Evolutionary conservation across 2,888 invertebrate genomes (phyloP).

Genomic region (Herminia tarsipennalis): DNA sequence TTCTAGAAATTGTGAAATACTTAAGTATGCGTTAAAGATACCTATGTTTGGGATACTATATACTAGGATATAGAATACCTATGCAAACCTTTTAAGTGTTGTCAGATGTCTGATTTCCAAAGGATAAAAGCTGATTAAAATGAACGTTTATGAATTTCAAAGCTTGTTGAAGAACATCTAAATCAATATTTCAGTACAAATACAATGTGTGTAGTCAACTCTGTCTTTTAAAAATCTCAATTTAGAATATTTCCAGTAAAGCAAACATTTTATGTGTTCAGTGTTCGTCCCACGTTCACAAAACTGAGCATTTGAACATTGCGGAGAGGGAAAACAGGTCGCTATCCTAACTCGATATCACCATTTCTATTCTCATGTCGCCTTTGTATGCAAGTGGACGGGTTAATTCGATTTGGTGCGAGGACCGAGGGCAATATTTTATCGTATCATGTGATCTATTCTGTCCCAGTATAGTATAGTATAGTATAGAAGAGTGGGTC

Average conservation of each 20-base stretch:
- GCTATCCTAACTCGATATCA: slow-evolving; percentile 76
- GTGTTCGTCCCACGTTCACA: slow-evolving; percentile 48
- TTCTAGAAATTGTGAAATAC: no score
- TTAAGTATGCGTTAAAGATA: no score
- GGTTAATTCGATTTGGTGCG: slow-evolving; percentile 83
- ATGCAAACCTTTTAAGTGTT: no score
- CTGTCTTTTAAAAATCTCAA: slow-evolving; percentile 29
- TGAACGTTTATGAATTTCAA: background rate
- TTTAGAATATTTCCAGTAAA: slow-evolving; percentile 41
- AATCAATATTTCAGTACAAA: background rate
- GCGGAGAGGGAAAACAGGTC: slow-evolving; percentile 71
- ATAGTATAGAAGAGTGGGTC: slow-evolving; percentile 83
- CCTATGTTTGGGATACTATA: no score
- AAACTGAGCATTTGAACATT: slow-evolving; percentile 53
- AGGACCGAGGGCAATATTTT: slow-evolving; percentile 83
- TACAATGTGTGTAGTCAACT: slow-evolving; percentile 16
- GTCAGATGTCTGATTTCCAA: no score
- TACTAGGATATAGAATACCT: no score
- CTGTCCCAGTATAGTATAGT: slow-evolving; percentile 78
- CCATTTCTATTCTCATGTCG: slow-evolving; percentile 79
- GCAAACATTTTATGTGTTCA: slow-evolving; percentile 51
- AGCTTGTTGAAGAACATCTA: background rate
- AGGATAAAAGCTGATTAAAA: background rate
- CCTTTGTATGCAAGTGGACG: slow-evolving; percentile 84
- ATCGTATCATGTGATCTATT: slow-evolving; percentile 85